Base-by-base conservation (phyloP, 1,140 invertebrate genomes). In the Tetragonula clypearis region DNA sequence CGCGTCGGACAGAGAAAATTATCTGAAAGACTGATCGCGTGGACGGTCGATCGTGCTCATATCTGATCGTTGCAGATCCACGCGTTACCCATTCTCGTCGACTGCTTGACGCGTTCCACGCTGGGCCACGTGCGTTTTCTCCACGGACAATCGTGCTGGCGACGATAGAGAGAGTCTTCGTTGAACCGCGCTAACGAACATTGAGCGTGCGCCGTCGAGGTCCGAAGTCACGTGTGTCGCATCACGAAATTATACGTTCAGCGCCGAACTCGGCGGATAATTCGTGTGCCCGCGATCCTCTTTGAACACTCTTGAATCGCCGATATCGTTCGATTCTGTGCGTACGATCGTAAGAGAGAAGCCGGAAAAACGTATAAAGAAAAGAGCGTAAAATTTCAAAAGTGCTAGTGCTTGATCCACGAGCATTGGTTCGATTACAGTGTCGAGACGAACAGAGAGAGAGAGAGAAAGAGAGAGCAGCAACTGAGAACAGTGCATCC, bases 381-480 rank as follows among this genome's bases (percentile, higher is more conserved):
- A 17, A 30, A 72, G 2, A 49, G 23, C 8, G 21, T 2, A 56
- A 62, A 62, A n/a, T 62, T 14, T 3, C 21, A 15, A 53, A 69
- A 56, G 85, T 86, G 88, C 62, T 78, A 78, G 80, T 79, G 76
- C 9, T 69, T 84, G 66, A 79, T 66, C 68, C 69, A 75, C 79
- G 53, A 69, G 86, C 87, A 72, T 88, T 84, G 73, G 53, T 89
- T 89, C 85, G 69, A 78, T 89, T 89, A n/a, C 88, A 89, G 88
- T 89, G 84, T 2, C 30, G 26, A 19, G 78, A 71, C 17, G 65
- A 73, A 68, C 26, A 58, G 30, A 79, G 56, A 75, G 62, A 35
- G 35, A 35, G 30, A 30, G 30, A 30, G 30, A 30, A 1, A 30
- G 30, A 30, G 30, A 30, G 30, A 30, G 30, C 49, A 88, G 23